Evolutionary conservation across 2,888 invertebrate genomes (phyloP), one percentile per base, ranked within the genome.

Genomic region (Tridacna crocea): DNA sequence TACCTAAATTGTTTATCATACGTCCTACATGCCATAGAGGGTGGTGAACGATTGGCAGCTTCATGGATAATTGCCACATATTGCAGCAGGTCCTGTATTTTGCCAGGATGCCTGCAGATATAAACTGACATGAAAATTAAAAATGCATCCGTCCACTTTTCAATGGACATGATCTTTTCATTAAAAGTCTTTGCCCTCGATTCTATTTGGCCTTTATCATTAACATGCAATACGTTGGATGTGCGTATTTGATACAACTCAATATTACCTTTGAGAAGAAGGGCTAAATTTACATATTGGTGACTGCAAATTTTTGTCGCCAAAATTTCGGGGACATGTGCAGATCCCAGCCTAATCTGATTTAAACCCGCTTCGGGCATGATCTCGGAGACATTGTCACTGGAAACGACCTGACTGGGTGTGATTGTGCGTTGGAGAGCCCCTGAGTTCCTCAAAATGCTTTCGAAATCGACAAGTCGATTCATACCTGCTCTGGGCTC

Each of bases 101-200:
- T 58, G 2, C 48, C 60, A 0, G 80, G 76, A 22, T 73, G 68
- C 11, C 51, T 63, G 3, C 48, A 15, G 0, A 80, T 0, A 74
- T 75, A 83, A 61, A 70, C 46, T 19, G 46, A 17, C 12, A 61
- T 13, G 55, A 47, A 77, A 13, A 83, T 79, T 17, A 80, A 48
- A 75, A 83, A 83, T 19, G 83, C 79, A 75, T 83, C 77, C 0
- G 83, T 80, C 80, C 83, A 83, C 47, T 78, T 74, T 15, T 83
- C 75, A 19, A 83, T 66, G 19, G 74, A 72, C 15, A 26, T 2
- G 6, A 77, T 77, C 75, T 11, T 46, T 55, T 83, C 80, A 3
- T 19, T 55, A 19, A 3, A 48, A 0, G 51, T 22, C 46, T 66
- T 72, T 17, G 73, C 0, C 47, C 36, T 66, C 2, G 24, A 13